Conservation (phyloP, 2,888 invertebrate species). For the Embidobia sp. region DNA sequence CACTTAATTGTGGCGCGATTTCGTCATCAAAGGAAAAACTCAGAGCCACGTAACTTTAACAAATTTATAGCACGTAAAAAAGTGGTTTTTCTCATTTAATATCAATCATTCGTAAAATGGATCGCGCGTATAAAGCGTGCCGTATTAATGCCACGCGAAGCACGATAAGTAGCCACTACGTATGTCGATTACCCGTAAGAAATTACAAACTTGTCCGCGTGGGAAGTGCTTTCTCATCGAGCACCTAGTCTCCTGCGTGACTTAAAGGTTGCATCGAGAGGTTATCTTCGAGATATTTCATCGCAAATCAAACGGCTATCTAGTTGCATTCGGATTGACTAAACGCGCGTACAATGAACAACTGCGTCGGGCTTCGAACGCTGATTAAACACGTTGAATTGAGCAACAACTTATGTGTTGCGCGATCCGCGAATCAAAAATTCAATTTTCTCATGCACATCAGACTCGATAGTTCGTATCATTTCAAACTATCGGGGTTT, state of each 20-base stretch:
- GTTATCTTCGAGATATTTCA: constrained; percentile 59
- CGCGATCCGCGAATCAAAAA: constrained; percentile 32
- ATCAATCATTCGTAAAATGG: constrained; percentile 46
- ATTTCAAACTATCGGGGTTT: background rate
- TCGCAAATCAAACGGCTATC: constrained; percentile 58
- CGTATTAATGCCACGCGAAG: constrained; percentile 18
- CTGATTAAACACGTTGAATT: constrained; percentile 38
- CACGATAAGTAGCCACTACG: constrained; percentile 45
- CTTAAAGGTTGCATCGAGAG: constrained; percentile 56
- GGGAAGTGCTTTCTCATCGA: constrained; percentile 62
- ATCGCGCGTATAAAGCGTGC: constrained; percentile 35
- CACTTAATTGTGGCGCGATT: no score
- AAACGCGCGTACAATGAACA: constrained; percentile 36
- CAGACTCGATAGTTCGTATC: constrained; percentile 7
- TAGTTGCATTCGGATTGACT: constrained; percentile 32
- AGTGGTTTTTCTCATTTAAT: constrained; percentile 8
- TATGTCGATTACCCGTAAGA: constrained; percentile 55
- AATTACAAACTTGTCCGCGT: constrained; percentile 57
- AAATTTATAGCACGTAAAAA: constrained; percentile 13
- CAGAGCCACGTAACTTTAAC: background rate
- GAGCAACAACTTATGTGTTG: constrained; percentile 41
- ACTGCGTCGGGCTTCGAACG: constrained; percentile 15
- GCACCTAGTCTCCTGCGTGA: constrained; percentile 24
- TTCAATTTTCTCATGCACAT: constrained; percentile 28
- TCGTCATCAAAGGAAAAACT: background rate